phyloP scores from a whole-genome alignment of 2,888 invertebrate genomes.

The Acleris emargana region DNA sequence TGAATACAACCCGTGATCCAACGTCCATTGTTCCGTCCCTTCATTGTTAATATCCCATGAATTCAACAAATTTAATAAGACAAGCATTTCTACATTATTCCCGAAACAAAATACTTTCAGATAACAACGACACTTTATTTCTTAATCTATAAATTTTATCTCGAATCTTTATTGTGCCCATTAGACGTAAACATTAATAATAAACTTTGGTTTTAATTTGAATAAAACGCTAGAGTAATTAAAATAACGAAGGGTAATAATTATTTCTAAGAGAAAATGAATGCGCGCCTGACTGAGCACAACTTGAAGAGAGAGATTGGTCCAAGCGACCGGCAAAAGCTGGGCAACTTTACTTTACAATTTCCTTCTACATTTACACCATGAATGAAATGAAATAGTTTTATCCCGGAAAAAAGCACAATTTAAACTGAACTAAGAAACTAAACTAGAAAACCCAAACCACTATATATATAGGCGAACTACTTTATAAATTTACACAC shows the following conservation, averaged over 20 bases:
- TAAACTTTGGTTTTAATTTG: slow-evolving; percentile 35
- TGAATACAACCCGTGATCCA: too few relatives aligned
- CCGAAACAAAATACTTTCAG: slow-evolving; percentile 5
- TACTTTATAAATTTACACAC: too few relatives aligned
- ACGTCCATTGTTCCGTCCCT: too few relatives aligned
- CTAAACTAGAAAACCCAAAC: too few relatives aligned
- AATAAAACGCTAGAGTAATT: slow-evolving; percentile 34
- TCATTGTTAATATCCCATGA: too few relatives aligned
- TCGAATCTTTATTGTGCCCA: slow-evolving; percentile 20
- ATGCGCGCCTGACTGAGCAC: slow-evolving; percentile 38
- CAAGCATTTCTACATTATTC: too few relatives aligned
- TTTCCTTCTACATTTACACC: background rate
- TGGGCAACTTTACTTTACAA: background rate
- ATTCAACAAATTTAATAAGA: too few relatives aligned
- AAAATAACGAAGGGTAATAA: slow-evolving; percentile 35
- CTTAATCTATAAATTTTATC: slow-evolving; percentile 29
- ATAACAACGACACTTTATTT: slow-evolving; percentile 19
- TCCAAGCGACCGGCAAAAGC: slow-evolving; percentile 1
- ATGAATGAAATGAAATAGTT: too few relatives aligned
- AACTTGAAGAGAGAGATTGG: slow-evolving; percentile 25
- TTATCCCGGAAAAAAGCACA: too few relatives aligned
- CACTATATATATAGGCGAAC: too few relatives aligned
- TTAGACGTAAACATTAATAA: slow-evolving; percentile 33
- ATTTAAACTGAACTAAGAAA: too few relatives aligned
- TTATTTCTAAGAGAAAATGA: slow-evolving; percentile 39